Percentiles rank a stretch among this genome's conserved stretches.
Evolutionary conservation across 2,888 invertebrate genomes (phyloP).

Genomic region (Ganaspis brasiliensis): DNA sequence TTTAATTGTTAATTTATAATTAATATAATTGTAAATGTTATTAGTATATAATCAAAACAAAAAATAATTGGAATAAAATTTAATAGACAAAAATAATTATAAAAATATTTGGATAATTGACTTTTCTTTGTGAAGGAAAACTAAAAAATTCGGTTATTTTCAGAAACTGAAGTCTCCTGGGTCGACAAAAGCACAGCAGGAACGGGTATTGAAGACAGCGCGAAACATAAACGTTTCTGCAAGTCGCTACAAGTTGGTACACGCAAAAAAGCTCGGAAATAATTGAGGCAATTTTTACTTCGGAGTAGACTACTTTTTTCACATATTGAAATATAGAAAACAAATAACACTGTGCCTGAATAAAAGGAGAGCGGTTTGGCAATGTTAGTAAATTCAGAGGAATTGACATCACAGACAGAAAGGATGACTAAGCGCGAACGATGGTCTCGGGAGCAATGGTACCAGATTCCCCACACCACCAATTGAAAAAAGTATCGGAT

Average conservation of each 20-base stretch:
- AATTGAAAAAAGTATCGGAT: conserved; percentile 6
- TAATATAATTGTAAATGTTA: no score
- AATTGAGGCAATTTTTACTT: not conserved
- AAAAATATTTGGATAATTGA: no score
- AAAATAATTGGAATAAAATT: no score
- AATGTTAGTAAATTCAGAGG: conserved; percentile 13
- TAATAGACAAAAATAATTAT: no score
- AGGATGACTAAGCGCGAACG: conserved; percentile 37
- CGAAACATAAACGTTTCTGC: conserved; percentile 19
- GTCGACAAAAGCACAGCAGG: not conserved
- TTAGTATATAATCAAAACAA: no score
- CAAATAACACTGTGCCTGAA: conserved; percentile 9
- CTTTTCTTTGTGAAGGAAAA: not conserved
- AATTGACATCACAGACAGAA: conserved; percentile 10
- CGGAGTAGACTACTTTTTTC: not conserved
- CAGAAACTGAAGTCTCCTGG: not conserved
- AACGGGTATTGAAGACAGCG: not conserved
- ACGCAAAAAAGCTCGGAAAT: conserved; percentile 2
- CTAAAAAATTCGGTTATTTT: not conserved
- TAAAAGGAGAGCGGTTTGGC: not conserved
- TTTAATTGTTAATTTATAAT: no score
- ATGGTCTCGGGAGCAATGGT: conserved; percentile 34
- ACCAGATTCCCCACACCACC: not conserved
- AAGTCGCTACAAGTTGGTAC: conserved; percentile 11
- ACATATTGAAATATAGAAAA: not conserved